Evolutionary conservation across 2,797 vertebrate genomes (phyloP), one percentile per base, ranked within the genome.

Genomic region (Distichodus sexfasciatus): DNA sequence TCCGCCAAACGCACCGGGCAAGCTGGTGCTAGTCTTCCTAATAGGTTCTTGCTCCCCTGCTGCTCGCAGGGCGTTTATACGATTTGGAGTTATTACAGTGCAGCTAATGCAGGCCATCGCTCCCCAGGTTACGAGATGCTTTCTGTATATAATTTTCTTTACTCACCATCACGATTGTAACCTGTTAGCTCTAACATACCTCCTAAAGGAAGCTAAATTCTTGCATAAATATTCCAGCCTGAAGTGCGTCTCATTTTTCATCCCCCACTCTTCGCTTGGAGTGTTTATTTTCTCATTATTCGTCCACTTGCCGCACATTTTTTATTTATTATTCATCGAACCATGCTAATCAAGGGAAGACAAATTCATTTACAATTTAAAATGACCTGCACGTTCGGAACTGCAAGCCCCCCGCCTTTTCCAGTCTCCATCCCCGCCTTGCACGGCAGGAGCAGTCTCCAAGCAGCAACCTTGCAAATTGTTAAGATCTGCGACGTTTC

Each of bases 271-370:
- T 62, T 48, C 21, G 55, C 65, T 74, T 54, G n/a, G 33, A 74
- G 66, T 69, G 60, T 69, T 74, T 66, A 66, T 66, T 68, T 76
- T 71, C 70, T 74, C 71, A 70, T 81, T 69, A 75, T 46, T 55
- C 31, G 44, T 26, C 55, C 55, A 47, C 40, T 53, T n/a, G 46
- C 64, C 38, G 51, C 19, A 23, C 35, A 41, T 41, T 31, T 21
- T 53, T 29, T n/a, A 26, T 54, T 64, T 59, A 50, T 70, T n/a
- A 66, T 74, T 71, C 46, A 41, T 41, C 47, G 61, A 77, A 44
- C 69, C 57, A 36, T 41, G 50, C 76, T 68, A 74, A 79, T 79
- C 76, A 70, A 61, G 44, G 50, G 40, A 66, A 59, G 66, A 69
- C 41, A 67, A 75, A 75, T 63, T 57, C 43, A 69, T 76, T 68